phyloP scores from a whole-genome alignment of 2,797 vertebrate species.

The Bradypodion ventrale region DNA sequence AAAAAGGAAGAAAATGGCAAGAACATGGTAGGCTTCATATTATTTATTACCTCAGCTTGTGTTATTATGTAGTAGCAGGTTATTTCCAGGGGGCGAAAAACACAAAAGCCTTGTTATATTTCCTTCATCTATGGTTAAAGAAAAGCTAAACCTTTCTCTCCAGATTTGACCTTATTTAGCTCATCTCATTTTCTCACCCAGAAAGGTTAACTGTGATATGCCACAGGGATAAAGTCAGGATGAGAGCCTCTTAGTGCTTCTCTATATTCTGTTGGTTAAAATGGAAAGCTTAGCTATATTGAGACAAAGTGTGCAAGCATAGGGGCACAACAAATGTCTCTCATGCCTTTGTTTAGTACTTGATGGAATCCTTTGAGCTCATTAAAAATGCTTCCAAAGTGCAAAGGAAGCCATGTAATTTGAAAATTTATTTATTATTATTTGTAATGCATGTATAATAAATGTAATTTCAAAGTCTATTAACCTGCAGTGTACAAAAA shows the following conservation, averaged over 20 bases:
- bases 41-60: constrained; percentile 1
- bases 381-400: neutral
- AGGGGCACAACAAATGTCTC: neutral
- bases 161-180: constrained; percentile 9
- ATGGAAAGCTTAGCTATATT: neutral
- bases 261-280: neutral
- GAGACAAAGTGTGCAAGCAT: neutral
- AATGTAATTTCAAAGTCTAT: neutral
- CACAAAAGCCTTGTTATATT: constrained; percentile 7
- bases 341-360: neutral
- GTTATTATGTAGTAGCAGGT: constrained; percentile 1
- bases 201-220: constrained; percentile 20
- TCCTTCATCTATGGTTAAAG: neutral
- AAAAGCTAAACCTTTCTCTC: constrained; percentile 10
- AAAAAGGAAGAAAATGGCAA: neutral
- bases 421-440: neutral
- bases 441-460: too few species aligned
- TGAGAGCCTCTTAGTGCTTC: neutral
- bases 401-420: neutral
- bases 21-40: neutral
- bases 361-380: neutral
- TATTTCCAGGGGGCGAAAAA: constrained; percentile 8
- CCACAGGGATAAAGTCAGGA: constrained; percentile 7
- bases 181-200: constrained; percentile 27
- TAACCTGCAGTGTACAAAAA: neutral